Evolutionary conservation across 1,140 invertebrate species (phyloP).

Genomic region (Anastrepha ludens): DNA sequence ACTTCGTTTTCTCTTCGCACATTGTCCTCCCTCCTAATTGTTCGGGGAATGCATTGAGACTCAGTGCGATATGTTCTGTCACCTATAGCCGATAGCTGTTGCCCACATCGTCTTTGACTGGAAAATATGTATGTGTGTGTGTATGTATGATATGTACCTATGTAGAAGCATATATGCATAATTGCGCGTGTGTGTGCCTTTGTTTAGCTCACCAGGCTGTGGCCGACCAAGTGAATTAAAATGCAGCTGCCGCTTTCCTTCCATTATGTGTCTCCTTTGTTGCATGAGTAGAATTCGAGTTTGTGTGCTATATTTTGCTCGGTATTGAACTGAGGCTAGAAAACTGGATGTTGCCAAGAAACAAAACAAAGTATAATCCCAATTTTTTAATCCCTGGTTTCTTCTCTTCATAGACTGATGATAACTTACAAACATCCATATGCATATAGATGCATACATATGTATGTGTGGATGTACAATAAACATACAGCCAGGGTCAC

Average conservation of each 20-base stretch:
- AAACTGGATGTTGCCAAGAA: constrained; percentile 1
- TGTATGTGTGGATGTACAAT: too few species aligned
- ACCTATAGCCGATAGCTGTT: constrained; percentile 41
- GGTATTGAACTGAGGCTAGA: neutral
- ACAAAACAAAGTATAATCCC: neutral
- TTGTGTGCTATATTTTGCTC: neutral
- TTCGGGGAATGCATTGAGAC: neutral
- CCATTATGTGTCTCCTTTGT: constrained; percentile 19
- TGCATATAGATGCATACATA: too few species aligned
- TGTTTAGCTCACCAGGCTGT: neutral
- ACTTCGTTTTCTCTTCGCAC: constrained; percentile 8
- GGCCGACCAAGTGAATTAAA: neutral
- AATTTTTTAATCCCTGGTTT: neutral
- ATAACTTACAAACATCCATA: too few species aligned
- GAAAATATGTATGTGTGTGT: neutral
- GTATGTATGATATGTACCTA: neutral
- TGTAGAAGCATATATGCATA: neutral
- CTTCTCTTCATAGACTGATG: too few species aligned
- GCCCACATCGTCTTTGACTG: neutral
- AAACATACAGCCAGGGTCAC: too few species aligned
- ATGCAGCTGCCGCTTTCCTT: constrained; percentile 11
- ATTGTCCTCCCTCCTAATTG: constrained; percentile 37
- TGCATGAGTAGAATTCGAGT: neutral
- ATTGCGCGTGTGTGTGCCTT: neutral
- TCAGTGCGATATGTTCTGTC: constrained; percentile 29